Evolutionary conservation across 1,140 invertebrate species (phyloP).

Genomic region (Lepidurus apus): DNA sequence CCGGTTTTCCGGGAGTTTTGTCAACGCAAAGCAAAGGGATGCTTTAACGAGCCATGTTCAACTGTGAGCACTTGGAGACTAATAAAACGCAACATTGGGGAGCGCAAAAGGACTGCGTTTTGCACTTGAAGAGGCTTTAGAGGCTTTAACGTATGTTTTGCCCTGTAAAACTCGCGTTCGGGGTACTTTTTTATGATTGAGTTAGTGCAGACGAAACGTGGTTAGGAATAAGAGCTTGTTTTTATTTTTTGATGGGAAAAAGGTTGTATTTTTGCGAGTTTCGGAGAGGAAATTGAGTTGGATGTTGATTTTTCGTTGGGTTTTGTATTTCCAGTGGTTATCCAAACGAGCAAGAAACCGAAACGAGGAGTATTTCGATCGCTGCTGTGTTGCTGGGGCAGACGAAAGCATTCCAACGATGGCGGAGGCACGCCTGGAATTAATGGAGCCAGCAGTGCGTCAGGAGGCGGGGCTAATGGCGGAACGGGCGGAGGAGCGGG

Average conservation of each 20-base stretch:
- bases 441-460: slow-evolving; percentile 46
- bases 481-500: slow-evolving; percentile 38
- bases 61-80: background rate
- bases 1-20: background rate
- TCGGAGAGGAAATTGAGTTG: slow-evolving; percentile 9
- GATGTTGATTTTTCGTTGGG: slow-evolving; percentile 29
- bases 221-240: background rate
- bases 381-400: slow-evolving; percentile 75
- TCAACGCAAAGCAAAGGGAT: background rate
- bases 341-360: slow-evolving; percentile 52
- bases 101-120: background rate
- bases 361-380: slow-evolving; percentile 72
- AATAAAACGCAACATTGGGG: background rate
- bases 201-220: background rate
- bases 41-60: background rate
- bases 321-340: slow-evolving; percentile 34
- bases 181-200: background rate
- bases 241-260: slow-evolving; percentile 16
- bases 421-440: slow-evolving; percentile 25
- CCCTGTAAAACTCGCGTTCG: background rate
- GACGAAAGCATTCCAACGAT: slow-evolving; percentile 29
- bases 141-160: background rate
- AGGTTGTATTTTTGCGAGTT: background rate
- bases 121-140: background rate
- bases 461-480: slow-evolving; percentile 47